Percentiles rank a stretch among this genome's conserved stretches.
Conservation (phyloP, 2,113 vertebrate genomes). For the Dicrurus megarhynchus region DNA sequence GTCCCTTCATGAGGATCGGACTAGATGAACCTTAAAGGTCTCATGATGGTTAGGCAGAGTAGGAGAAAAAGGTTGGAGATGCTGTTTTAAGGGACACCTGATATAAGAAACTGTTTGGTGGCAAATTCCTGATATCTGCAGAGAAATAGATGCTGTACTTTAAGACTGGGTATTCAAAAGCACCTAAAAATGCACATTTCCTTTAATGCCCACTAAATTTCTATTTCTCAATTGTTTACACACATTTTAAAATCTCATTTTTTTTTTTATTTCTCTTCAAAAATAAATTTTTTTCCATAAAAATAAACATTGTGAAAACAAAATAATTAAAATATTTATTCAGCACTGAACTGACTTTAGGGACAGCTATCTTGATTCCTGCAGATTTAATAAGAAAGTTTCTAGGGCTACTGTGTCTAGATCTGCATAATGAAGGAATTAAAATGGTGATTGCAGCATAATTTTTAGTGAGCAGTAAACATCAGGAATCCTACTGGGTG, state of each 20-base stretch:
- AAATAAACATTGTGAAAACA: neutral
- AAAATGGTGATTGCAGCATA: neutral
- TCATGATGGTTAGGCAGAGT: neutral
- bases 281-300: neutral
- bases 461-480: constrained; percentile 11
- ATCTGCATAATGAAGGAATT: constrained; percentile 37
- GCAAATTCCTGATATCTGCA: neutral
- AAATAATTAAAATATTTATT: neutral
- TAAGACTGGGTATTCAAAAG: neutral
- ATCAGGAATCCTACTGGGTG: neutral
- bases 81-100: neutral
- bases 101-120: neutral
- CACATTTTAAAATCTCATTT: neutral
- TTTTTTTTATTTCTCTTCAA: neutral
- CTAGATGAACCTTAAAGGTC: neutral
- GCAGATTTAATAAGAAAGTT: constrained; percentile 7
- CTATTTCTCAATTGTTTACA: neutral
- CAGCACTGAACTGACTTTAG: neutral
- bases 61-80: neutral
- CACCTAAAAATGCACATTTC: neutral
- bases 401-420: neutral
- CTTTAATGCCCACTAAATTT: neutral
- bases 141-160: neutral
- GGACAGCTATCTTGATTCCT: neutral
- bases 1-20: neutral